A percentile compares a stretch with the other conserved stretches of the same genome.
Evolutionary conservation across 2,797 vertebrate species (phyloP).

Genomic region (Platyrinchus mystaceus): DNA sequence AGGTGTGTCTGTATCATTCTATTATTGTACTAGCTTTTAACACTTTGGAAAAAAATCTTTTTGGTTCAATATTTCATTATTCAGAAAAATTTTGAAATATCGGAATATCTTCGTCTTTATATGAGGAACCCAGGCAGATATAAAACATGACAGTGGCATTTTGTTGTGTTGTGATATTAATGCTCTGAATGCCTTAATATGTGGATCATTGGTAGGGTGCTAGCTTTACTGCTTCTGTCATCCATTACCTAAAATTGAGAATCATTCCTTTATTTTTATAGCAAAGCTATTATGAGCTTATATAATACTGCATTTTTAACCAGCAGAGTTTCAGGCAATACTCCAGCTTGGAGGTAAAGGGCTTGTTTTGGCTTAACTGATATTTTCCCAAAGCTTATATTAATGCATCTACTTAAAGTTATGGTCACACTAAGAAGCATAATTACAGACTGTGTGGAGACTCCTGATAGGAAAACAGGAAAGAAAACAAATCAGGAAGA

Average conservation of each 20-base stretch:
- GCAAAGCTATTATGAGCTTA: neutral
- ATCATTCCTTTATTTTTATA: neutral
- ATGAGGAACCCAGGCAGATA: neutral
- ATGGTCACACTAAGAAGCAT: slow-evolving; percentile 23
- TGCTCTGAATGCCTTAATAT: neutral
- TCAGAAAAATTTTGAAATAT: neutral
- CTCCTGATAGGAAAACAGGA: slow-evolving; percentile 55
- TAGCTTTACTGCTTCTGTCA: neutral
- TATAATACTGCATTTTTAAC: neutral
- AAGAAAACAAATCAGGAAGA: slow-evolving; percentile 20
- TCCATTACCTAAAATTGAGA: neutral
- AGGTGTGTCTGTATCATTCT: neutral
- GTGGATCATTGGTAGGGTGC: neutral
- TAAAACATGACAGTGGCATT: neutral
- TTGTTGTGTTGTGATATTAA: neutral
- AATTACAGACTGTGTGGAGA: slow-evolving; percentile 54
- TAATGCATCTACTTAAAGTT: slow-evolving; percentile 15
- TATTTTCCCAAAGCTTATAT: slow-evolving; percentile 42
- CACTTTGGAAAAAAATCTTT: neutral
- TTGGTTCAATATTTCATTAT: neutral
- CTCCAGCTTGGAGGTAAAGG: neutral
- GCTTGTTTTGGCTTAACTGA: neutral
- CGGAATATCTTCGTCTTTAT: neutral
- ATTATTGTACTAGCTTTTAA: neutral
- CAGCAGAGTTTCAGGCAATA: neutral